Conservation (phyloP, 2,113 vertebrate genomes). For the Dasyprocta punctata region DNA sequence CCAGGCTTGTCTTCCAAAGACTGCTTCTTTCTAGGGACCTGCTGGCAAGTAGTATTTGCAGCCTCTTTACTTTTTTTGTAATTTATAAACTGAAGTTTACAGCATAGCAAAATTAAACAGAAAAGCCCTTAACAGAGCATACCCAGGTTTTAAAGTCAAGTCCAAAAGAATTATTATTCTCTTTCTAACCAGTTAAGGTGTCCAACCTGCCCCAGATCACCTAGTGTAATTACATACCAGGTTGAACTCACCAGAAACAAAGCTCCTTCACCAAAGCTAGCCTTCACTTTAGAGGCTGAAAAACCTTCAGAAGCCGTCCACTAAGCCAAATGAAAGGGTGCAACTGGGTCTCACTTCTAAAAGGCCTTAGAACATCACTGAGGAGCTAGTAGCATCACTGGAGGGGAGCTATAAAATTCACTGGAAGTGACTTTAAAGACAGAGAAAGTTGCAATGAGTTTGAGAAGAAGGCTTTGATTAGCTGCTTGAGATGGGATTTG, state of each 20-base stretch:
- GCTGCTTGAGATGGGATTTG: neutral
- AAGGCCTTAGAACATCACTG: neutral
- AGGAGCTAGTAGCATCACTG: neutral
- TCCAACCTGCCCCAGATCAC: neutral
- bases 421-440: slow-evolving; percentile 1
- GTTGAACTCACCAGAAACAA: neutral
- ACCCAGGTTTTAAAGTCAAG: neutral
- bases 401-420: neutral
- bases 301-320: neutral
- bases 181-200: neutral
- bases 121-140: neutral
- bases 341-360: neutral
- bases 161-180: neutral
- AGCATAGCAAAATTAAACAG: neutral
- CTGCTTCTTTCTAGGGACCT: neutral
- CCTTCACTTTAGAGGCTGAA: neutral
- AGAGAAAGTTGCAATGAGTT: neutral
- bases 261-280: neutral
- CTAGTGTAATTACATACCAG: neutral
- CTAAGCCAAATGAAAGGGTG: neutral
- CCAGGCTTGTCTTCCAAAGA: neutral
- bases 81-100: neutral
- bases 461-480: neutral
- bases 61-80: neutral
- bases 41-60: neutral